A percentile compares a stretch with the other conserved stretches of the same genome.
Evolutionary conservation across 2,113 vertebrate genomes (phyloP).

Genomic region (Macroglossus sobrinus): DNA sequence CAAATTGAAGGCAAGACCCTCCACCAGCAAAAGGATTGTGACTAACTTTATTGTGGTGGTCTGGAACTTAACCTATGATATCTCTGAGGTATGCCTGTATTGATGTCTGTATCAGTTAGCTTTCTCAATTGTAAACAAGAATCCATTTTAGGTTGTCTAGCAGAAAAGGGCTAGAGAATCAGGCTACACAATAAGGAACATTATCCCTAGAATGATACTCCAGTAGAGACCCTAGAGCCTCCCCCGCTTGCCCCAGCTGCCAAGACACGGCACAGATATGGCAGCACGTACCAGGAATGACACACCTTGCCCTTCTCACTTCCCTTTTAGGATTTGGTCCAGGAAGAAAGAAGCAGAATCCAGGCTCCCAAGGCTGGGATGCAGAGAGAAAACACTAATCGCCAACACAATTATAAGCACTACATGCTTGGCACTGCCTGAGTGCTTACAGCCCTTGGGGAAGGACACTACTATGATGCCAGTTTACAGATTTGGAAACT

Average conservation of each 20-base stretch:
- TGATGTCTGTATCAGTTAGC: not conserved
- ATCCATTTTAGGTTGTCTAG: not conserved
- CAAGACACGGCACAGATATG: not conserved
- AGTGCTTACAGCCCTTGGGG: not conserved
- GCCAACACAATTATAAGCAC: not conserved
- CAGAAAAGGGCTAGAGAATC: not conserved
- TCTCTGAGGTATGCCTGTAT: not conserved
- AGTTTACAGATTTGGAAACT: not conserved
- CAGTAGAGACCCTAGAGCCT: not conserved
- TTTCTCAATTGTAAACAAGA: not conserved
- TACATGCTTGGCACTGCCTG: too few relatives aligned
- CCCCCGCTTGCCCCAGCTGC: not conserved
- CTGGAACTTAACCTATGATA: not conserved
- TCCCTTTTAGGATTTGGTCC: not conserved
- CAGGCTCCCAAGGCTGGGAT: not conserved
- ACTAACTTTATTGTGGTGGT: not conserved
- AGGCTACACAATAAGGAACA: not conserved
- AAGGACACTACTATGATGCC: not conserved
- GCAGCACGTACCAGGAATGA: rapidly evolving
- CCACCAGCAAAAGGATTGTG: not conserved
- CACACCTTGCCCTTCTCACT: not conserved
- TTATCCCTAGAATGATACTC: not conserved
- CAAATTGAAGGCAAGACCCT: not conserved
- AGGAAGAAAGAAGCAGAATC: not conserved
- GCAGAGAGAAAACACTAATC: not conserved